phyloP scores from a whole-genome alignment of 2,113 vertebrate genomes.

The Dunckerocampus dactyliophorus region DNA sequence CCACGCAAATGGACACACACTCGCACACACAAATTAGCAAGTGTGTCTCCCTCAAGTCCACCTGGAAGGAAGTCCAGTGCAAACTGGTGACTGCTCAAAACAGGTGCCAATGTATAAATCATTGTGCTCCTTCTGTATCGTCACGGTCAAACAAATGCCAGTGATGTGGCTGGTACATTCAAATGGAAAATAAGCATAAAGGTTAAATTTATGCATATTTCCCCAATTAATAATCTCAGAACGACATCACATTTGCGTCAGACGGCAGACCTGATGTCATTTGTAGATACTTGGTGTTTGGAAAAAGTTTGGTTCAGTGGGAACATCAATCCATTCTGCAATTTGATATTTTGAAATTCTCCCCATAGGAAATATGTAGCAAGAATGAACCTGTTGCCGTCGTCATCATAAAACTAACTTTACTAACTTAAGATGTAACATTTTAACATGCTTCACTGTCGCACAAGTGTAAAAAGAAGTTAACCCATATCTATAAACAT shows the following conservation, averaged over 20 bases:
- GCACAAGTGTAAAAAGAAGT: no score
- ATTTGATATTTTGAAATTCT: background rate
- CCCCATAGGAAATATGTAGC: background rate
- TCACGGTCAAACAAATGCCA: background rate
- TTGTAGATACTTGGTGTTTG: slow-evolving; percentile 1
- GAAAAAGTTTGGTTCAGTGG: background rate
- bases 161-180: background rate
- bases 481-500: background rate
- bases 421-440: no score
- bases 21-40: slow-evolving; percentile 21
- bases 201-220: background rate
- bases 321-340: background rate
- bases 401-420: no score
- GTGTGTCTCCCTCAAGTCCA: slow-evolving; percentile 44
- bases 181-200: background rate
- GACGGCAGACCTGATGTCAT: slow-evolving; percentile 1
- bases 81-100: slow-evolving; percentile 31
- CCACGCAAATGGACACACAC: slow-evolving; percentile 11
- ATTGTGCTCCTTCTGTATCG: background rate
- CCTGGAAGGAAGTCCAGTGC: slow-evolving; percentile 40
- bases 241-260: background rate
- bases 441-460: no score
- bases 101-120: slow-evolving; percentile 46
- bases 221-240: background rate
- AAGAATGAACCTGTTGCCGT: background rate